Conservation (phyloP, 2,888 invertebrate species). For the Mayetiola destructor region DNA sequence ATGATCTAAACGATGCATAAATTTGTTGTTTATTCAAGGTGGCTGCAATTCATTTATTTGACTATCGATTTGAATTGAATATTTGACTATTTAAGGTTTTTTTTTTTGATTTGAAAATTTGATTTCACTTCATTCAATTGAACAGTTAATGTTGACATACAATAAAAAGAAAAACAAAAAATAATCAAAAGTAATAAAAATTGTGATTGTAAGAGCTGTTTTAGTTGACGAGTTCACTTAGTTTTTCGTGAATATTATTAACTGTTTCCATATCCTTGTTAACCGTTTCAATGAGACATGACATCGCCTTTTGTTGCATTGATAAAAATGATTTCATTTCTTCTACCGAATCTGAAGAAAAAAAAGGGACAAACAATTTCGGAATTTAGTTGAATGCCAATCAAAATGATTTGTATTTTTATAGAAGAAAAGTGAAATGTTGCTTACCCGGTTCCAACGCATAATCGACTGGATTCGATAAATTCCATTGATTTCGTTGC, state of each 20-base stretch:
- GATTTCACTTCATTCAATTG: background rate
- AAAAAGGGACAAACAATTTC: background rate
- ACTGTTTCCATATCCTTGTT: slow-evolving; percentile 65
- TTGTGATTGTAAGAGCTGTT: background rate
- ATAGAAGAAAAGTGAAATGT: background rate
- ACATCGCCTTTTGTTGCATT: slow-evolving; percentile 80
- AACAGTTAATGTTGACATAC: background rate
- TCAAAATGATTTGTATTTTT: background rate
- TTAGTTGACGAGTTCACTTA: slow-evolving; percentile 40
- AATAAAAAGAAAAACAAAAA: background rate
- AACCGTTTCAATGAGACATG: slow-evolving; percentile 68
- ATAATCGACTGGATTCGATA: slow-evolving; percentile 52
- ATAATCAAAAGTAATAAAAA: background rate
- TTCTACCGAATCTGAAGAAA: slow-evolving; percentile 42
- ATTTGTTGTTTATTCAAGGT: background rate
- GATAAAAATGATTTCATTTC: slow-evolving; percentile 63
- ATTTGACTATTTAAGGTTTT: too few relatives aligned
- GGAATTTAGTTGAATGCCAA: background rate
- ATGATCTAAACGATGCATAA: background rate
- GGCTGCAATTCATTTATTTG: background rate
- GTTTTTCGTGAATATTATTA: slow-evolving; percentile 62
- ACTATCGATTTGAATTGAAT: background rate
- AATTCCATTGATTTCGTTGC: slow-evolving; percentile 44
- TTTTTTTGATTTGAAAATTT: background rate
- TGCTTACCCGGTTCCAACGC: slow-evolving; percentile 51